Evolutionary conservation across 1,140 invertebrate species (phyloP).

Genomic region (Lasioglossum albipes): DNA sequence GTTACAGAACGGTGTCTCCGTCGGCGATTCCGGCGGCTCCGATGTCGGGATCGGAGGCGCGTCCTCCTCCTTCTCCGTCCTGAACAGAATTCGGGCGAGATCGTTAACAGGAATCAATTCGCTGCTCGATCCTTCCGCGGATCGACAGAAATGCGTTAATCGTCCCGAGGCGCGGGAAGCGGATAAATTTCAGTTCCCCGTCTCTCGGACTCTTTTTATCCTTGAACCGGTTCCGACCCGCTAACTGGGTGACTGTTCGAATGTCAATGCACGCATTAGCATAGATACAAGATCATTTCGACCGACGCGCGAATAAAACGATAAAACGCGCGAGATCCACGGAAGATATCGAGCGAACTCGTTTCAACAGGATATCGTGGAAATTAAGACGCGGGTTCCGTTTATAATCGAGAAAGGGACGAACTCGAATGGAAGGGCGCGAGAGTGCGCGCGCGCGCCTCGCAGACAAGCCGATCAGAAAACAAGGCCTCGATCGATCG

Average conservation of each 20-base stretch:
- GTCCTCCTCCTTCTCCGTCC: constrained; percentile 77
- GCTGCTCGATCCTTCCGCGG: not conserved
- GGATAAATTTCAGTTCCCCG: too few relatives aligned
- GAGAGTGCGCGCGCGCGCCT: constrained; percentile 18
- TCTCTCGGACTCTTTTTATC: too few relatives aligned
- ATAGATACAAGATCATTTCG: too few relatives aligned
- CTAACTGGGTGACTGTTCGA: too few relatives aligned
- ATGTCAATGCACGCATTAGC: too few relatives aligned
- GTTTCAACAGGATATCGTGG: too few relatives aligned
- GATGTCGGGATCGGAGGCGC: constrained; percentile 77
- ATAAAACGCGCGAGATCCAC: too few relatives aligned
- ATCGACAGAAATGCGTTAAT: not conserved
- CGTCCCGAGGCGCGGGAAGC: not conserved
- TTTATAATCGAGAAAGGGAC: not conserved
- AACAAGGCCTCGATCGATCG: constrained; percentile 64
- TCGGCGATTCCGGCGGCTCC: constrained; percentile 78
- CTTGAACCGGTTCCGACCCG: too few relatives aligned
- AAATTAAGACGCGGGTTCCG: not conserved
- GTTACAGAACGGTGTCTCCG: constrained; percentile 70
- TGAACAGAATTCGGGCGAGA: constrained; percentile 35
- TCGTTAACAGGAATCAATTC: not conserved
- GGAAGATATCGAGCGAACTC: too few relatives aligned
- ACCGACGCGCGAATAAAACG: too few relatives aligned
- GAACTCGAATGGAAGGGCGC: constrained; percentile 2
- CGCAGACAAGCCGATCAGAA: constrained; percentile 11